These are phyloP conservation scores for Sebastes matsubarae DNA, from an alignment of 2,797 vertebrate genomes.

Conservation along the genomic window DNA sequence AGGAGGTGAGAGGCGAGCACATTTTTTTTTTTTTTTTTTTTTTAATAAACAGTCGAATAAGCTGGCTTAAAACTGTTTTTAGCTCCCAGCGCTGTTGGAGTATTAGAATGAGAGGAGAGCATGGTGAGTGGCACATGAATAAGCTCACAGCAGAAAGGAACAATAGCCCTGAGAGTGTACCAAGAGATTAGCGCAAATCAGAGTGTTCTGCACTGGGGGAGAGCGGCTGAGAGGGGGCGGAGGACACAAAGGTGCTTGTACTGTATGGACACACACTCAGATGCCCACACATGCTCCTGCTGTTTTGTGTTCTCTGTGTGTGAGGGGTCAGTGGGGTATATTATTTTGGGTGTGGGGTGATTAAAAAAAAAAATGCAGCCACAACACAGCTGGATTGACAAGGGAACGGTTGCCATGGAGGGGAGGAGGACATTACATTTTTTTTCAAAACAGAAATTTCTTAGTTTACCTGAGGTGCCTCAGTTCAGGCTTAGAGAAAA, in stretches of 20 bases:
- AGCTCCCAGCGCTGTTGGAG: conserved; percentile 60
- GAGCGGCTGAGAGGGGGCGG: conserved; percentile 57
- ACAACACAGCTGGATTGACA: conserved; percentile 41
- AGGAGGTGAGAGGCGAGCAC: conserved; percentile 40
- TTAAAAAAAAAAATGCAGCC: conserved; percentile 20
- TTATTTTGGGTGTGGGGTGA: conserved; percentile 28
- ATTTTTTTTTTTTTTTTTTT: neutral
- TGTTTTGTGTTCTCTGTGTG: conserved; percentile 20
- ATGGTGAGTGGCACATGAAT: conserved; percentile 79
- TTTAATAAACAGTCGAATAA: conserved; percentile 60
- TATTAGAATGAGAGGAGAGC: conserved; percentile 76
- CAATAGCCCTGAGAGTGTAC: conserved; percentile 73
- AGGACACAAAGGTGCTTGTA: conserved; percentile 62
- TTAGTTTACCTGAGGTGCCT: neutral
- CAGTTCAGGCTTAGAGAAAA: neutral
- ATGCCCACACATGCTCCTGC: conserved; percentile 47
- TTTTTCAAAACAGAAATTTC: conserved; percentile 7
- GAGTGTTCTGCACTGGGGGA: conserved; percentile 61
- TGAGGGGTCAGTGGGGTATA: conserved; percentile 38
- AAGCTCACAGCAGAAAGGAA: conserved; percentile 69
- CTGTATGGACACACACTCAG: conserved; percentile 38
- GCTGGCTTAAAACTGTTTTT: conserved; percentile 61
- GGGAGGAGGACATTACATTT: conserved; percentile 16
- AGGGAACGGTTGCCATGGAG: conserved; percentile 28
- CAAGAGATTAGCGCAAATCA: conserved; percentile 78